These are phyloP conservation scores for Seriola dumerili DNA, from an alignment of 2,113 vertebrate species.

Conservation along the genomic window DNA sequence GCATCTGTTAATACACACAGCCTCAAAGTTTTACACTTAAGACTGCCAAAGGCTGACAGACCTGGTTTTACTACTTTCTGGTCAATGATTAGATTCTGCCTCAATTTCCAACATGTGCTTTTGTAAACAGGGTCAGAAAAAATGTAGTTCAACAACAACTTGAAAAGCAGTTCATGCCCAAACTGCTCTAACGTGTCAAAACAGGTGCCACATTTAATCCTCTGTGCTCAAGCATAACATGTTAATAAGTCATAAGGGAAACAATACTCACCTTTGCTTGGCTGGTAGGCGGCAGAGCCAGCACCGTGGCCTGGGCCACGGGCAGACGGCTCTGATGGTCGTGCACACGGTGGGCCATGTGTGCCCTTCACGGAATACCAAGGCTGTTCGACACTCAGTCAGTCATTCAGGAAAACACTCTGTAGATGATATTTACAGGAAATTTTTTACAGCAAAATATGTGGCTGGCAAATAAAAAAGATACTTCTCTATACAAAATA, in stretches of 20 bases:
- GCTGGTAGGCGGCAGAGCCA: constrained; percentile 78
- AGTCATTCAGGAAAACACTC: constrained; percentile 27
- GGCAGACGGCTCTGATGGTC: constrained; percentile 83
- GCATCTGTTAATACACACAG: background rate
- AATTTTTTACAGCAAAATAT: too few species aligned
- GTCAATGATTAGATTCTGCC: background rate
- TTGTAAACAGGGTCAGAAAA: background rate
- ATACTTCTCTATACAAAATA: background rate
- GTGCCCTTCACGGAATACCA: constrained; percentile 50
- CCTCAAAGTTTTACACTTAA: background rate
- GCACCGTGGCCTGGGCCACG: constrained; percentile 82
- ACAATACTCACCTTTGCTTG: constrained; percentile 72
- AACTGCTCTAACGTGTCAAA: background rate
- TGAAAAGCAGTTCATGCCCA: background rate
- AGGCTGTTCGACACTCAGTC: constrained; percentile 4
- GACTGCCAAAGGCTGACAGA: background rate
- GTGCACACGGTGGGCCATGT: constrained; percentile 92
- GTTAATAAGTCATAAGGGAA: background rate
- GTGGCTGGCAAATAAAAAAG: background rate
- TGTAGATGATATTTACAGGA: background rate
- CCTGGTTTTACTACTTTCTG: background rate
- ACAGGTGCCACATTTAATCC: background rate
- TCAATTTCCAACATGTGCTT: background rate
- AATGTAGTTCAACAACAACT: background rate
- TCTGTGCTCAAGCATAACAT: background rate